A percentile compares a stretch with the other conserved stretches of the same genome.
Conservation (phyloP, 2,888 invertebrate species). For the Torymus texanus region DNA sequence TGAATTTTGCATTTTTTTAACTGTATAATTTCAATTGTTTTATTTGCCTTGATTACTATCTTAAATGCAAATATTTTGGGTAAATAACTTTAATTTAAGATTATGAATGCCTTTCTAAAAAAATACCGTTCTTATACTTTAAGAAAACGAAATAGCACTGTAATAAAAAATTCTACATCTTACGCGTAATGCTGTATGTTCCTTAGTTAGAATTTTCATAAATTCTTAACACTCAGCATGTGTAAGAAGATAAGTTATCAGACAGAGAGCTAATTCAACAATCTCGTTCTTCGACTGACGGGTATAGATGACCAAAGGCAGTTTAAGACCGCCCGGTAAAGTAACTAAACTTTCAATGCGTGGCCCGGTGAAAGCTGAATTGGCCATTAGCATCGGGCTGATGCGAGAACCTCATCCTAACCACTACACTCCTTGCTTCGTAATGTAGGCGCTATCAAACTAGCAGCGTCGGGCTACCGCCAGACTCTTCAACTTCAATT, state of each 20-base stretch:
- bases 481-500: conserved; percentile 37
- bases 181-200: no score
- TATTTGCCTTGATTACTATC: no score
- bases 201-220: no score
- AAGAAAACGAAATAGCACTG: no score
- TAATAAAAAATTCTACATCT: no score
- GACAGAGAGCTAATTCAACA: neutral
- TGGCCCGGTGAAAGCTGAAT: conserved; percentile 28
- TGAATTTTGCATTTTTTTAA: no score
- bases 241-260: neutral
- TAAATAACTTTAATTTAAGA: no score
- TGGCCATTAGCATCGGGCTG: conserved; percentile 43
- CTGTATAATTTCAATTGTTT: no score
- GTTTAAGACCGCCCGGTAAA: conserved; percentile 19
- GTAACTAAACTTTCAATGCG: conserved; percentile 24
- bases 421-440: conserved; percentile 1
- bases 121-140: no score
- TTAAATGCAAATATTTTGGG: no score
- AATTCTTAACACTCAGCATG: no score
- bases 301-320: conserved; percentile 29
- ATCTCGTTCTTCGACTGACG: neutral
- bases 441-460: neutral
- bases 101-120: no score
- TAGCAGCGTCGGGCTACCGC: neutral
- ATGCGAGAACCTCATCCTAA: neutral